phyloP scores from a whole-genome alignment of 2,888 invertebrate species.

The Lomographa bimaculata region DNA sequence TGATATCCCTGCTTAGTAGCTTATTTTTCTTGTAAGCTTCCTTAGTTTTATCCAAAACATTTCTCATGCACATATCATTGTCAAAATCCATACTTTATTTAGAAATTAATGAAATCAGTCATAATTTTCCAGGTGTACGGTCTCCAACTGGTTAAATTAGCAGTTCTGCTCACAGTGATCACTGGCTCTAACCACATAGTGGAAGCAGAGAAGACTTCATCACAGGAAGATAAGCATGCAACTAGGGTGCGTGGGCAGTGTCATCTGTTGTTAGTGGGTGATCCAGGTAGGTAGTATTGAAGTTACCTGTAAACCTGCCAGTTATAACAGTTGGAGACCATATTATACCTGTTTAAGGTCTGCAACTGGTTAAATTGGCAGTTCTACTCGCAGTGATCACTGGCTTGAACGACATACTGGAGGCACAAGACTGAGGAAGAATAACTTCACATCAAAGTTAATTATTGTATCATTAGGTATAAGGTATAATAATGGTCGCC shows the following conservation, averaged over 20 bases:
- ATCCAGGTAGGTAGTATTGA: constrained; percentile 87
- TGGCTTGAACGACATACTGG: constrained; percentile 66
- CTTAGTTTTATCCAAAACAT: too few relatives aligned
- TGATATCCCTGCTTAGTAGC: too few relatives aligned
- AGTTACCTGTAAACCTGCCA: not conserved
- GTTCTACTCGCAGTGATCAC: constrained; percentile 85
- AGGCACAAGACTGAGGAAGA: too few relatives aligned
- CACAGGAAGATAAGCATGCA: constrained; percentile 82
- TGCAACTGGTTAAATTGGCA: constrained; percentile 94
- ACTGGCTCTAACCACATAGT: constrained; percentile 67
- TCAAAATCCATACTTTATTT: too few relatives aligned
- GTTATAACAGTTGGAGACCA: too few relatives aligned
- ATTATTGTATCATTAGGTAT: too few relatives aligned
- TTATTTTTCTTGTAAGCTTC: too few relatives aligned
- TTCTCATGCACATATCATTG: too few relatives aligned
- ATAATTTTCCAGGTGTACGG: constrained; percentile 89
- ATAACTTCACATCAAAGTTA: too few relatives aligned
- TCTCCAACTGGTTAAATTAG: constrained; percentile 93
- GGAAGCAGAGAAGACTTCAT: constrained; percentile 53
- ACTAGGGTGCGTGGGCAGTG: constrained; percentile 89
- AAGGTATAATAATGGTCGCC: too few relatives aligned
- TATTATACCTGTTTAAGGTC: too few relatives aligned
- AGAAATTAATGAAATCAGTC: too few relatives aligned
- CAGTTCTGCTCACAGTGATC: constrained; percentile 87
- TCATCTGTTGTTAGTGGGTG: constrained; percentile 93